These are phyloP conservation scores for Shargacucullia verbasci DNA, from an alignment of 2,888 invertebrate genomes.

Conservation along the genomic window DNA sequence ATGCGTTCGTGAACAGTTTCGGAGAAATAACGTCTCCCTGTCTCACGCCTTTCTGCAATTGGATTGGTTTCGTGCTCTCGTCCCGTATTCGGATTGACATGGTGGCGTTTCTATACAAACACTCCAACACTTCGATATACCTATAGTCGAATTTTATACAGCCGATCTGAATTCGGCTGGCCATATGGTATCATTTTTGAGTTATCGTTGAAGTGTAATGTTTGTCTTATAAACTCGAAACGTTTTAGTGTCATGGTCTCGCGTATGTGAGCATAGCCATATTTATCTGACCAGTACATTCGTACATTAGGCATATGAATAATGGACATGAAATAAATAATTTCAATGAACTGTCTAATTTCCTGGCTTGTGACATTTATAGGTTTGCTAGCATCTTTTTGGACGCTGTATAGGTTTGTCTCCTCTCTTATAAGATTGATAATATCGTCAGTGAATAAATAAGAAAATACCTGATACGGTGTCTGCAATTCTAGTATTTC, in stretches of 20 bases:
- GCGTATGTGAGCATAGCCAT: background rate
- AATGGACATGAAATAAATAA: background rate
- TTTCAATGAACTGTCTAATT: background rate
- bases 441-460: conserved; percentile 29
- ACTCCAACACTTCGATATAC: no score
- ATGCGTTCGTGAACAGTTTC: no score
- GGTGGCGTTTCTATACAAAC: no score
- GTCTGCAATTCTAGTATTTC: no score
- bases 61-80: no score
- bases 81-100: no score
- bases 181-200: conserved; percentile 22
- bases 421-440: background rate
- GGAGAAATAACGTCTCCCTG: no score
- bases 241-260: conserved; percentile 9
- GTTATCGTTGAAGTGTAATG: conserved; percentile 40
- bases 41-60: no score
- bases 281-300: background rate
- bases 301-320: background rate
- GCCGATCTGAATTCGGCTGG: conserved; percentile 23
- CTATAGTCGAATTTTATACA: no score
- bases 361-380: background rate
- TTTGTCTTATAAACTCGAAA: conserved; percentile 19
- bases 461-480: background rate
- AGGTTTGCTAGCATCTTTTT: background rate
- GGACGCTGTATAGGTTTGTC: background rate